Evolutionary conservation across 2,113 vertebrate species (phyloP).

Genomic region (Microtus pennsylvanicus): DNA sequence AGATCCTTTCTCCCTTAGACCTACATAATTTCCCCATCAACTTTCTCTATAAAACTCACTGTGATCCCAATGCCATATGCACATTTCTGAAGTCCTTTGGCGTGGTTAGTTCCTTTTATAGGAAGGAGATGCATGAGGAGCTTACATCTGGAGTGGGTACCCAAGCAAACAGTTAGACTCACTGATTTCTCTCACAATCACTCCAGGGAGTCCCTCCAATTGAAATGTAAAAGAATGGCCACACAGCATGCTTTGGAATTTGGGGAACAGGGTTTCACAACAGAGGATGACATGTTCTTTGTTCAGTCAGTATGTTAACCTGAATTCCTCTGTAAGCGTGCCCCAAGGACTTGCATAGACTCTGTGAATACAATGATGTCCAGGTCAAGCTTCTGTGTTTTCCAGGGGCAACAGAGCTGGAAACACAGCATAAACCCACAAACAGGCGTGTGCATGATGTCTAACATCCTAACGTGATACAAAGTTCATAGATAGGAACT

Average conservation of each 20-base stretch:
- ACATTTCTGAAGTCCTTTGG: background rate
- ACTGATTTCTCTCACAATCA: background rate
- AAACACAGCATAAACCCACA: background rate
- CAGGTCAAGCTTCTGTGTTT: background rate
- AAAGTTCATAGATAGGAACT: background rate
- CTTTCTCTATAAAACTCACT: conserved; percentile 46
- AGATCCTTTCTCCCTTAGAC: background rate
- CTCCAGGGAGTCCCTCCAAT: background rate
- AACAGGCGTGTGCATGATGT: background rate
- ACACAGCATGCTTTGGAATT: background rate
- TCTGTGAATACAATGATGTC: background rate
- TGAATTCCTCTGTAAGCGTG: background rate
- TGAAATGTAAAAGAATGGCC: background rate
- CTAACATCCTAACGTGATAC: background rate
- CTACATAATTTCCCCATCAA: background rate
- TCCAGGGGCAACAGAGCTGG: background rate
- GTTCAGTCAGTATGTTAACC: background rate
- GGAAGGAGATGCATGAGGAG: background rate
- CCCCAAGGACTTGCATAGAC: background rate
- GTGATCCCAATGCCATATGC: background rate
- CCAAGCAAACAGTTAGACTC: background rate
- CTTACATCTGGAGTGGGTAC: background rate
- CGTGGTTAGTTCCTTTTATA: background rate
- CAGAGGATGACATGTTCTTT: background rate
- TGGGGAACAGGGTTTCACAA: conserved; percentile 13